Conservation (phyloP, 2,113 vertebrate genomes). For the Rostratula benghalensis region DNA sequence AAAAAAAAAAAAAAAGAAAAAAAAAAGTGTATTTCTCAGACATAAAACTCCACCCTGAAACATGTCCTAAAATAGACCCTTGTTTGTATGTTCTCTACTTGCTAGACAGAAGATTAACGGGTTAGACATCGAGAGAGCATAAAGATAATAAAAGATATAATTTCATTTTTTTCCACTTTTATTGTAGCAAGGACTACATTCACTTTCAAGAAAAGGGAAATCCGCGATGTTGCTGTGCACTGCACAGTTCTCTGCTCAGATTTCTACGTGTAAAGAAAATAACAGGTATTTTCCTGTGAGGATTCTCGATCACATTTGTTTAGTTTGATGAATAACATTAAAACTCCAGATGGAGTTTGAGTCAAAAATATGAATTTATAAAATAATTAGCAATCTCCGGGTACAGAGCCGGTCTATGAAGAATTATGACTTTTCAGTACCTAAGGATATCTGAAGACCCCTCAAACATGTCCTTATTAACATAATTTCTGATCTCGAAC, state of each 20-base stretch:
- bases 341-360: neutral
- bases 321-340: neutral
- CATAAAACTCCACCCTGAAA: neutral
- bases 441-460: neutral
- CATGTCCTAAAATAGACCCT: too few species aligned
- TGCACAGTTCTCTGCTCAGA: neutral
- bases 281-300: neutral
- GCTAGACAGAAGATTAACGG: neutral
- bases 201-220: neutral
- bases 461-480: neutral
- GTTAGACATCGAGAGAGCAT: neutral
- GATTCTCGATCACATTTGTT: neutral
- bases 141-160: neutral
- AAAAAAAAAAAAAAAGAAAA: neutral
- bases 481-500: neutral
- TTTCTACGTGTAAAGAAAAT: neutral
- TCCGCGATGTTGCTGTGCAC: neutral
- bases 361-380: neutral
- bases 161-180: neutral
- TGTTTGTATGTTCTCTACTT: neutral
- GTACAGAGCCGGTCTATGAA: neutral
- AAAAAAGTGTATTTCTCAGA: neutral
- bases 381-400: neutral
- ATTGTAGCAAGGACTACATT: neutral
- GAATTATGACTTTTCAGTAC: neutral